Percentiles rank a stretch among this genome's conserved stretches.
These are phyloP conservation scores for Oasisia sp. DNA, from an alignment of 2,888 invertebrate species.

Conservation along the genomic window DNA sequence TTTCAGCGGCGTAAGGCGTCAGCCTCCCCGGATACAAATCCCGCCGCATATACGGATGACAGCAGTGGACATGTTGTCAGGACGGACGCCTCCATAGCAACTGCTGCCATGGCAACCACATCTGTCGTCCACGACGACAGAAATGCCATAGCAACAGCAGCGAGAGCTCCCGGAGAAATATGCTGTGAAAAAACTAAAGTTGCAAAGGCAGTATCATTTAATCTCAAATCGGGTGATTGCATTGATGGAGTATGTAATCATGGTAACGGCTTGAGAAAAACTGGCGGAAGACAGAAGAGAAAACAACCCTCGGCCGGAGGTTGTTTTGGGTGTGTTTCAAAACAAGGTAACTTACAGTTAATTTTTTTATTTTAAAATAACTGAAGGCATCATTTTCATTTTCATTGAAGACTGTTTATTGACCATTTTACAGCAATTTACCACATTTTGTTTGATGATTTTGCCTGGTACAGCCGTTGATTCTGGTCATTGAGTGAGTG, in stretches of 20 bases:
- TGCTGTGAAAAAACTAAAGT: conserved; percentile 4
- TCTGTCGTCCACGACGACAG: not conserved
- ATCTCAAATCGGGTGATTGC: not conserved
- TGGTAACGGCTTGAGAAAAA: not conserved
- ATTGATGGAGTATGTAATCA: not conserved
- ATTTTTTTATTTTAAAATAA: not conserved
- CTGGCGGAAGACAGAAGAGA: not conserved
- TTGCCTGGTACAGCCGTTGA: not conserved
- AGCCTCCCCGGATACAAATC: not conserved
- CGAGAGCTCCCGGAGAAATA: not conserved
- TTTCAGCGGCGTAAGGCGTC: not conserved
- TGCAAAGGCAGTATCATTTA: conserved; percentile 1
- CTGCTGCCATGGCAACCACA: not conserved
- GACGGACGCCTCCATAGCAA: not conserved
- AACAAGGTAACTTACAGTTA: not conserved
- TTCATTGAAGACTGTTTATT: no score
- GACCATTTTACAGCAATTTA: not conserved
- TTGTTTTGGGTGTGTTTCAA: not conserved
- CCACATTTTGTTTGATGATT: not conserved
- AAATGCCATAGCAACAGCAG: not conserved
- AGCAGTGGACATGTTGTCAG: not conserved
- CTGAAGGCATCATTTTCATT: not conserved
- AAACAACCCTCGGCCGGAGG: not conserved
- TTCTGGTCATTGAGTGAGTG: not conserved
- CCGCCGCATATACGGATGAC: not conserved